Percentiles rank a stretch among this genome's conserved stretches.
phyloP scores from a whole-genome alignment of 2,797 vertebrate genomes.

The Cyprinodon diabolis region DNA sequence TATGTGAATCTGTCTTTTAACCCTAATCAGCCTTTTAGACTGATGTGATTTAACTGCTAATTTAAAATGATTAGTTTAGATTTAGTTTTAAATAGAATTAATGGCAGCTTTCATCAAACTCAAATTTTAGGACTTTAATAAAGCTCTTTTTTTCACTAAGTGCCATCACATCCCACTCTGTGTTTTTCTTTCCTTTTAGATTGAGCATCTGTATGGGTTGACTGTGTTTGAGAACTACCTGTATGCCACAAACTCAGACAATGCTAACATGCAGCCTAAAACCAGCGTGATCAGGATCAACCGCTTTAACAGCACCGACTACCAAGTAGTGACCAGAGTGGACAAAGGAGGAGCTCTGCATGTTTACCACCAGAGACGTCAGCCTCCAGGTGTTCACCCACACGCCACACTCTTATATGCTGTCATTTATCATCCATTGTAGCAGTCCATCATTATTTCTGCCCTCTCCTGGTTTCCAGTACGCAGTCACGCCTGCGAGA shows the following conservation, averaged over 20 bases:
- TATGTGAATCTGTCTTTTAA: not conserved
- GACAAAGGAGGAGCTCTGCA: constrained; percentile 96
- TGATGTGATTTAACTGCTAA: not conserved
- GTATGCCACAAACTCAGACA: constrained; percentile 97
- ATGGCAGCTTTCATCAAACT: not conserved
- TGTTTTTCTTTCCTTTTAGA: constrained; percentile 73
- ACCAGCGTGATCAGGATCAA: constrained; percentile 95
- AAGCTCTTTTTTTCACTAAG: not conserved
- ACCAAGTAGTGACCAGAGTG: constrained; percentile 93
- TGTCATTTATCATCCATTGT: not conserved
- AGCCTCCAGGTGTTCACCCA: constrained; percentile 86
- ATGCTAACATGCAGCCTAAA: constrained; percentile 93
- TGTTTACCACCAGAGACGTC: constrained; percentile 95
- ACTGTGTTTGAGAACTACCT: constrained; percentile 98
- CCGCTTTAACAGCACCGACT: constrained; percentile 96
- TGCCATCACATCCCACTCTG: not conserved
- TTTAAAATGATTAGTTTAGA: too few species aligned
- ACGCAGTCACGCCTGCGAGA: constrained; percentile 93
- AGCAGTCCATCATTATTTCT: not conserved
- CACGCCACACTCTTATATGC: not conserved
- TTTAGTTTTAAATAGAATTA: not conserved
- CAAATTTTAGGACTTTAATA: not conserved
- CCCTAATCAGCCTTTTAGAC: not conserved
- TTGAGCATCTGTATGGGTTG: constrained; percentile 93
- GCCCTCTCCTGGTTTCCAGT: constrained; percentile 73